Percentiles rank a stretch among this genome's conserved stretches.
Conservation (phyloP, 2,113 vertebrate species). For the Lasiurus borealis region DNA sequence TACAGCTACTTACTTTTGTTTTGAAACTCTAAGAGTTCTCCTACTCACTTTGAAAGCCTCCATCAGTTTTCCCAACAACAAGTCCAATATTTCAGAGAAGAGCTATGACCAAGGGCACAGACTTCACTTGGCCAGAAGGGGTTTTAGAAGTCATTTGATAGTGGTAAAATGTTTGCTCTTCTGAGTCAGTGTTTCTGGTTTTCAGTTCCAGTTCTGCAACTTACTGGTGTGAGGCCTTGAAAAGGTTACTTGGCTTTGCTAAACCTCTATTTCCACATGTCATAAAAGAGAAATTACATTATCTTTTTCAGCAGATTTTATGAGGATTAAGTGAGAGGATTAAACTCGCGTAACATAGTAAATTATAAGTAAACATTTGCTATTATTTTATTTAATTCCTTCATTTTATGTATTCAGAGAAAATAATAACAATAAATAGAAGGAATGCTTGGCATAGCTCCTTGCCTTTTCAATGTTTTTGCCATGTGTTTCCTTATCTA, state of each 20-base stretch:
- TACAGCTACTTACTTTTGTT: background rate
- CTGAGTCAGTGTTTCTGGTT: background rate
- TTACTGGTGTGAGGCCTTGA: background rate
- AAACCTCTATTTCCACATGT: background rate
- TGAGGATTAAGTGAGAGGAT: background rate
- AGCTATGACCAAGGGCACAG: background rate
- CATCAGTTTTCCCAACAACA: background rate
- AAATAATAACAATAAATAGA: constrained; percentile 34
- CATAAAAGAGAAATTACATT: constrained; percentile 9
- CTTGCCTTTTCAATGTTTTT: constrained; percentile 38
- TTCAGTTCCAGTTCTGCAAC: constrained; percentile 29
- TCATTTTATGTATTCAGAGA: constrained; percentile 26
- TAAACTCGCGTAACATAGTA: background rate
- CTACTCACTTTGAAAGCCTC: background rate
- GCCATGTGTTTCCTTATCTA: background rate
- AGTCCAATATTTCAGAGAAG: background rate
- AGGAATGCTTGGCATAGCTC: background rate
- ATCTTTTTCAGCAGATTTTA: background rate
- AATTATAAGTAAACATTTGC: constrained; percentile 49
- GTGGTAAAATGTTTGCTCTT: background rate
- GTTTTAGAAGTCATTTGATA: background rate
- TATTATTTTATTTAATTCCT: constrained; percentile 47
- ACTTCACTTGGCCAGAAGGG: background rate
- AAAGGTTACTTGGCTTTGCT: background rate
- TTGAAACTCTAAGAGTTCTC: background rate